phyloP scores from a whole-genome alignment of 2,888 invertebrate genomes.

The Nephrotoma guestfalica region DNA sequence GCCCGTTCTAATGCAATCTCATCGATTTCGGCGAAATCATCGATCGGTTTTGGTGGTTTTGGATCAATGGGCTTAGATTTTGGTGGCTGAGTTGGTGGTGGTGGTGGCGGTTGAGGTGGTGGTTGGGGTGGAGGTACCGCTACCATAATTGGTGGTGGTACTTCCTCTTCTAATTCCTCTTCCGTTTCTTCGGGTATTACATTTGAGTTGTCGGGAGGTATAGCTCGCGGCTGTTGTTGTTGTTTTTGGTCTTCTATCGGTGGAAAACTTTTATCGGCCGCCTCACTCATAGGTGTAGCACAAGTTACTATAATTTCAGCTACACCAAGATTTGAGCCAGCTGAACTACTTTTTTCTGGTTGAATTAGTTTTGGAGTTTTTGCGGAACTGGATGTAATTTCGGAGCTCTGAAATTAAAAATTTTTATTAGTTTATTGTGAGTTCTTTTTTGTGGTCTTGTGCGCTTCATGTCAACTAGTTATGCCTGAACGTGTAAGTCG shows the following conservation, averaged over 20 bases:
- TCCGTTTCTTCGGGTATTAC: not conserved
- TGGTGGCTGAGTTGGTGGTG: not conserved
- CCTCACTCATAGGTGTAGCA: constrained; percentile 80
- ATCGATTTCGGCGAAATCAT: not conserved
- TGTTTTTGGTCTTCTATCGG: constrained; percentile 34
- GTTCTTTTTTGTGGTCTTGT: no score
- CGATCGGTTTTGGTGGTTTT: not conserved
- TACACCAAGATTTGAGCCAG: constrained; percentile 52
- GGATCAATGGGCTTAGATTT: not conserved
- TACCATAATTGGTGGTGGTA: not conserved
- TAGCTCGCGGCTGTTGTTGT: constrained; percentile 6
- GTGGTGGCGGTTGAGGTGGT: not conserved
- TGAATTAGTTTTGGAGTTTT: constrained; percentile 12
- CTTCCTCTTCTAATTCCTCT: not conserved
- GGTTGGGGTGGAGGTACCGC: not conserved
- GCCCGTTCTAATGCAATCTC: not conserved
- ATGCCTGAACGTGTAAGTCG: no score
- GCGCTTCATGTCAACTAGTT: no score
- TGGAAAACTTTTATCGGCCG: constrained; percentile 65
- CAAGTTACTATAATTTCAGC: constrained; percentile 88
- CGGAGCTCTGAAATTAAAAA: not conserved
- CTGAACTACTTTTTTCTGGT: not conserved
- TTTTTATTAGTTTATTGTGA: no score
- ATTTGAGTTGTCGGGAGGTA: not conserved
- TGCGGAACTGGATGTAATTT: constrained; percentile 7